These are phyloP conservation scores for Formica aserva DNA, from an alignment of 2,888 invertebrate species.

Conservation along the genomic window DNA sequence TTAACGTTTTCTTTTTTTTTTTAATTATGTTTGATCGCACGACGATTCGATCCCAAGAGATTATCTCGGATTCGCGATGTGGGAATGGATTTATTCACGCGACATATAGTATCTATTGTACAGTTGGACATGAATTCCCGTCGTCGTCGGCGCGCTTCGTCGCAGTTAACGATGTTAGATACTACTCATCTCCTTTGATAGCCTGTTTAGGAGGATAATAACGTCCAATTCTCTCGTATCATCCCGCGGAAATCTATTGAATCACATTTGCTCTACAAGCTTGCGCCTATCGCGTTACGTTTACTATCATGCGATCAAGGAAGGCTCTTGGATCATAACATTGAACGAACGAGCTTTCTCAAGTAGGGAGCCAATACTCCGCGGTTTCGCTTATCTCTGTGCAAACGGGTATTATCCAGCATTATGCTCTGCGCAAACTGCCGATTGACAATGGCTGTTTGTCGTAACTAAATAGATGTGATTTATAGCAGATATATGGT, in stretches of 20 bases:
- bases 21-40: constrained; percentile 14
- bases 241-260: constrained; percentile 50
- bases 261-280: constrained; percentile 36
- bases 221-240: constrained; percentile 36
- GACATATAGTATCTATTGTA: constrained; percentile 32
- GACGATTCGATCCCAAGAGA: constrained; percentile 18
- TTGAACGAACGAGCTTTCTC: constrained; percentile 50
- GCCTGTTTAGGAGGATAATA: constrained; percentile 51
- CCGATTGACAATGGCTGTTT: constrained; percentile 37
- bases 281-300: constrained; percentile 40
- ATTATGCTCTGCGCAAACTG: constrained; percentile 23
- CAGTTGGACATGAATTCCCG: constrained; percentile 1
- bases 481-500: not conserved
- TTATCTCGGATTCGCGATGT: constrained; percentile 37
- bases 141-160: constrained; percentile 10
- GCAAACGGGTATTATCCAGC: constrained; percentile 23
- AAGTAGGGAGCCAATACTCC: constrained; percentile 37
- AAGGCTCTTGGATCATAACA: constrained; percentile 35
- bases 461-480: not conserved
- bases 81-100: constrained; percentile 24
- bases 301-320: constrained; percentile 30
- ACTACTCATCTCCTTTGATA: constrained; percentile 49
- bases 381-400: constrained; percentile 43
- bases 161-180: constrained; percentile 40
- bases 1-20: constrained; percentile 15